These are phyloP conservation scores for Mallotus villosus DNA, from an alignment of 2,797 vertebrate species.

Conservation along the genomic window DNA sequence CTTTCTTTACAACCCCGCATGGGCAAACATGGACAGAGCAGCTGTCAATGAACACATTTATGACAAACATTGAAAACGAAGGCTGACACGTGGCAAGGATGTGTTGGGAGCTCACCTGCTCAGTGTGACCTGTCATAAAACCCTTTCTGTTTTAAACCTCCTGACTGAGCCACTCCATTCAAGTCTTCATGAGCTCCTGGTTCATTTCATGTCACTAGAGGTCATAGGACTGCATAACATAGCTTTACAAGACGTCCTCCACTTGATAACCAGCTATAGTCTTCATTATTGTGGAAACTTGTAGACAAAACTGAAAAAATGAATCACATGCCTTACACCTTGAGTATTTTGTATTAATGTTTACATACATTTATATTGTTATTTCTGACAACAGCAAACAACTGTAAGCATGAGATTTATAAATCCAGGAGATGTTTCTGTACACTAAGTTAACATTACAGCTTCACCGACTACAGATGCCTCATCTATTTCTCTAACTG, in stretches of 20 bases:
- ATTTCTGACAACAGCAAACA: neutral
- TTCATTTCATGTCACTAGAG: neutral
- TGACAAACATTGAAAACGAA: conserved; percentile 44
- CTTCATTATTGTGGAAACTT: too few relatives aligned
- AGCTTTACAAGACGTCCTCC: conserved; percentile 1
- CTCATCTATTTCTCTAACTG: conserved; percentile 46
- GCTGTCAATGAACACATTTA: conserved; percentile 40
- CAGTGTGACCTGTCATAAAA: conserved; percentile 1
- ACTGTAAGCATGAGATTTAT: conserved; percentile 28
- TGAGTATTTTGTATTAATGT: conserved; percentile 51
- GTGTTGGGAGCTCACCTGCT: conserved; percentile 9
- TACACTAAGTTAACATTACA: conserved; percentile 28
- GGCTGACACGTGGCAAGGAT: neutral
- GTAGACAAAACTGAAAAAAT: neutral
- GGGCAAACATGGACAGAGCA: too few relatives aligned
- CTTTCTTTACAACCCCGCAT: neutral
- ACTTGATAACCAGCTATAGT: too few relatives aligned
- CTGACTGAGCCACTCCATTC: neutral
- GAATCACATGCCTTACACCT: neutral
- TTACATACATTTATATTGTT: neutral
- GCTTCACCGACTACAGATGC: conserved; percentile 26
- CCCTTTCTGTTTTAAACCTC: conserved; percentile 6
- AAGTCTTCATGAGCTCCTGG: neutral
- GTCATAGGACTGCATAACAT: neutral
- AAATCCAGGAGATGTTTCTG: conserved; percentile 25